A percentile compares a stretch with the other conserved stretches of the same genome.
phyloP scores from a whole-genome alignment of 2,888 invertebrate genomes.

The Oscheius sp. region DNA sequence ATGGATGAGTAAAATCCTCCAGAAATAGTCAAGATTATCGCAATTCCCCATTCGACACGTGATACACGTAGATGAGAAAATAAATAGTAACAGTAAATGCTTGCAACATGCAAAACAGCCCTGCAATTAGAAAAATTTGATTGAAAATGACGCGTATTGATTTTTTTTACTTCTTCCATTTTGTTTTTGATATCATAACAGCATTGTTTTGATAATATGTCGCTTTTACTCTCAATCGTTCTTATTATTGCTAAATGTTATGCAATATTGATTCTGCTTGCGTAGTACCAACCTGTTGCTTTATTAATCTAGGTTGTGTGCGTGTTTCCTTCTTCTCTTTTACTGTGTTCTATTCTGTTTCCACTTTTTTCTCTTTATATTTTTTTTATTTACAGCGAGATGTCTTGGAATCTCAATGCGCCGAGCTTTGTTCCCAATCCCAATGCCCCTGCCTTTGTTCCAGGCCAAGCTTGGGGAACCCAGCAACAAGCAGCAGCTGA shows the following conservation, averaged over 20 bases:
- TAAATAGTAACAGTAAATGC: no score
- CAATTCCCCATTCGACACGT: no score
- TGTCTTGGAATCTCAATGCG: constrained; percentile 65
- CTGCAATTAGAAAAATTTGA: no score
- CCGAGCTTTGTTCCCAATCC: constrained; percentile 67
- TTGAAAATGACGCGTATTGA: neutral
- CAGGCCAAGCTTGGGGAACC: constrained; percentile 55
- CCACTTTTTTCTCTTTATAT: neutral
- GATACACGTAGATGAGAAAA: no score
- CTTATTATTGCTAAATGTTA: neutral
- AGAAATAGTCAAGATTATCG: no score
- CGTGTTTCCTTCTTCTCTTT: no score
- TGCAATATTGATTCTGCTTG: neutral
- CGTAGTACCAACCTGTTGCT: no score
- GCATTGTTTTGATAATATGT: neutral
- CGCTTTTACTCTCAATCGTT: no score
- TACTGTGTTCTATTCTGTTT: neutral
- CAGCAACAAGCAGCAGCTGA: constrained; percentile 35
- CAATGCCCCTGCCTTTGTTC: constrained; percentile 67
- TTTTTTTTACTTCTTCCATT: neutral
- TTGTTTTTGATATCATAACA: neutral
- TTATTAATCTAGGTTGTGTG: no score
- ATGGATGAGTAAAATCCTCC: no score
- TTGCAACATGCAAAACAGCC: no score
- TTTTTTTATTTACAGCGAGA: neutral